Base-by-base conservation (phyloP, 2,113 vertebrate genomes). In the Alethe diademata region DNA sequence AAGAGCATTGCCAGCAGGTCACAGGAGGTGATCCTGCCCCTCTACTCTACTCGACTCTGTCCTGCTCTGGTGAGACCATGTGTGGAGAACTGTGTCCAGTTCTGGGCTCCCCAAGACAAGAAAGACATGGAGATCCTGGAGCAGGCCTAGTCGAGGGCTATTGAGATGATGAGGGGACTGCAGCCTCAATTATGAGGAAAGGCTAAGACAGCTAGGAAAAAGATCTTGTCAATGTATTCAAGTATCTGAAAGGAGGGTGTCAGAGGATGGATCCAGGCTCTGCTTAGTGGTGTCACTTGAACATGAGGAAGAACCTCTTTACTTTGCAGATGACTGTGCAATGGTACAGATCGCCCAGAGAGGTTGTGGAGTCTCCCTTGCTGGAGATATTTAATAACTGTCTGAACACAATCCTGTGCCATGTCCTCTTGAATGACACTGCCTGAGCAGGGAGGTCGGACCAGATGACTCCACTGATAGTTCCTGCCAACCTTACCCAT, bases 1-100 rank as follows among this genome's bases (percentile, higher is more conserved):
- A 47, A 54, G 2, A 87, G 8, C 47, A 40, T 0, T 29, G 40
- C 3, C 11, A 48, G 29, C 48, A 62, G 35, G 25, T 0, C 2
- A 2, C 1, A 13, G 8, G 13, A 20, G 3, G 3, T 33, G 35
- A 79, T 50, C 5, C 18, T 57, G 22, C 1, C 22, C 4, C 7
- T 48, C 5, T 53, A 5, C 5, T 57, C 28, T 35, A 35, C 7
- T 48, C 5, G 57, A 16, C 9, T 78, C 29, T 20, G n/a, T 12
- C 23, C 35, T 31, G 50, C 11, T 20, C 20, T 31, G 6, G 6
- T 56, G 29, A 47, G 56, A 24, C 0, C 0, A 0, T 5, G 7
- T 35, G 3, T 48, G 31, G 25, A 72, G 17, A 7, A 5, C 22
- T 33, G 22, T 36, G 42, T 57, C 22, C 36, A 11, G 0, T 50